Base-by-base conservation (phyloP, 2,797 vertebrate species). In the Danionella dracula region DNA sequence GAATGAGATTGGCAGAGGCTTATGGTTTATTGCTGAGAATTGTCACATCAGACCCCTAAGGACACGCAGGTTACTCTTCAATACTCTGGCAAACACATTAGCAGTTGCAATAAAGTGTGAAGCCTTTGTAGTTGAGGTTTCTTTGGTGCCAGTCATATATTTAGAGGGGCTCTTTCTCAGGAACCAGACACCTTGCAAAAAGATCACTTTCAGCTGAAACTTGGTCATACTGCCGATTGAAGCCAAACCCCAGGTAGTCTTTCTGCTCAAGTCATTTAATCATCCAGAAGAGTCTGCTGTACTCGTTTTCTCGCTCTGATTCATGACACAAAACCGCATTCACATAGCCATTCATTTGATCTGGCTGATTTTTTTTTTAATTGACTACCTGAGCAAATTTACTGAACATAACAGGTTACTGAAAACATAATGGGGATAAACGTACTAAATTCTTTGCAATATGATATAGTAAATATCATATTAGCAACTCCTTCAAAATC, bases 31-130 rank as follows among this genome's bases (percentile, higher is more conserved):
- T 17, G 56, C 17, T 44, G 29, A 49, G 46, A 57, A 29, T 32
- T 44, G 49, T 37, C 56, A 66, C 63, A 68, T 53, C 57, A 59
- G 21, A 12, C 19, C 35, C 44, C 41, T 7, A 7, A 46, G 19
- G 27, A 56, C 44, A 40, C 37, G 56, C 45, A 37, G 54, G 41
- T 45, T 45, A 57, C 11, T 48, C 15, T 41, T 54, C 40, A 31
- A 67, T 61, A 49, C 32, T 40, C 56, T 75, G 46, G 53, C 44
- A 62, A 67, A 70, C 12, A n/a, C 66, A 68, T 75, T 70, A 76
- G 61, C 29, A 46, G 23, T 21, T 59, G 54, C 31, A 54, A 23
- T 56, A 57, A 58, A 65, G 40, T 68, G 63, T 45, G 13, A 15
- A 20, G 49, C 42, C 68, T 59, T 49, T 69, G 55, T 71, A 71